Evolutionary conservation across 2,113 vertebrate genomes (phyloP), one percentile per base, ranked within the genome.

Genomic region (Gambusia holbrooki): DNA sequence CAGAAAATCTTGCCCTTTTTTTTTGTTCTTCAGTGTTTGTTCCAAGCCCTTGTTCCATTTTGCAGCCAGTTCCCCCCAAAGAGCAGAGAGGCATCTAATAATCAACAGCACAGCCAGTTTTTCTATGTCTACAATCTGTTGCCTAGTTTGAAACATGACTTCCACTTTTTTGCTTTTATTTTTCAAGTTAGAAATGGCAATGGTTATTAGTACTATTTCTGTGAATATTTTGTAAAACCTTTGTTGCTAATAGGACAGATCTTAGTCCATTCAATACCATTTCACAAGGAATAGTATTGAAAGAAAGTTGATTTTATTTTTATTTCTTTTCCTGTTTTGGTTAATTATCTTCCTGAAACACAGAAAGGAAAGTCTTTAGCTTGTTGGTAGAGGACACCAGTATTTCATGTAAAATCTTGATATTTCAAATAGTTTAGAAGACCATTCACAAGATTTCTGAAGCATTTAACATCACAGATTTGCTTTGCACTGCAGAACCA

Each of bases 11-110:
- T 76, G 87, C 91, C 90, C 35, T 2, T 11, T 88, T 94, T 30
- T 93, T 92, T 92, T 89, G 74, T 82, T 88, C 76, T 83, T 85
- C 92, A 82, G 91, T 94, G 94, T 94, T 96, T 96, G 81, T 92
- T 94, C 92, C 92, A 91, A 93, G 90, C 79, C 83, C 87, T 92
- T 94, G 87, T 93, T 94, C 88, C 92, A 85, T 94, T 95, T 95
- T 89, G 85, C 87, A 93, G 93, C 91, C 87, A 87, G 32, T 45
- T 71, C 71, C 73, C 71, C 62, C 71, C 35, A 67, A 79, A 79
- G 76, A 82, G 86, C 90, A 87, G 88, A 74, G 90, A 89, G 89
- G 84, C 90, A 88, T 82, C 81, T 87, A 82, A 90, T 86, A 85
- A 88, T 66, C 68, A 88, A 85, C 90, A 91, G 76, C 69, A 78